phyloP scores from a whole-genome alignment of 2,888 invertebrate genomes.

The Acheta domesticus region DNA sequence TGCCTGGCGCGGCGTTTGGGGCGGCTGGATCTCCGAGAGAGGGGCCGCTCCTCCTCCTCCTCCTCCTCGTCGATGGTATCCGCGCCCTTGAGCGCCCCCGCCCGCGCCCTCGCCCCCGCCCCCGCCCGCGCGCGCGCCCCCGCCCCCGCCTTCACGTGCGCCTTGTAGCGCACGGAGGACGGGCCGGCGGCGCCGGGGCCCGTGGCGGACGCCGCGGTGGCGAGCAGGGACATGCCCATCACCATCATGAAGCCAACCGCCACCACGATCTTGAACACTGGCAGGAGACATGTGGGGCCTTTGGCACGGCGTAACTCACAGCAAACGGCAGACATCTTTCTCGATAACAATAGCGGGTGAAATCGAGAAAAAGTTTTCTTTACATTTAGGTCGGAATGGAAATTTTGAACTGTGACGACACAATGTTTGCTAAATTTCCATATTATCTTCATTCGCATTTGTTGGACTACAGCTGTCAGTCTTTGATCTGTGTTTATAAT shows the following conservation, averaged over 20 bases:
- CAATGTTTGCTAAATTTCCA: no score
- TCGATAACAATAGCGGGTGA: no score
- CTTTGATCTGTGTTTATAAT: no score
- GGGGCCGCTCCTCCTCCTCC: background rate
- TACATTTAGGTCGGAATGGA: no score
- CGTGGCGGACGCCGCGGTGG: background rate
- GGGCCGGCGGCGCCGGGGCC: background rate
- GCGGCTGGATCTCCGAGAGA: no score
- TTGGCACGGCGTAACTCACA: background rate
- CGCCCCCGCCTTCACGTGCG: background rate
- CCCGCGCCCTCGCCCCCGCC: background rate
- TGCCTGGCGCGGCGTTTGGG: no score
- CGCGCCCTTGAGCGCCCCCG: background rate
- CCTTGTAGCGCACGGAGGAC: background rate
- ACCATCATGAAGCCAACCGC: background rate
- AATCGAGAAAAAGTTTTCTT: no score
- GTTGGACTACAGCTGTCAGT: no score
- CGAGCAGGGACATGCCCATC: background rate
- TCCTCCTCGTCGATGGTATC: background rate
- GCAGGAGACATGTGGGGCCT: background rate
- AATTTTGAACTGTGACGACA: no score
- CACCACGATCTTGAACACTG: conserved; percentile 7
- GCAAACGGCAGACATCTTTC: background rate
- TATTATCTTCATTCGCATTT: no score
- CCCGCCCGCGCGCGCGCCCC: background rate